phyloP scores from a whole-genome alignment of 2,797 vertebrate genomes.

The Eupleurogrammus muticus region DNA sequence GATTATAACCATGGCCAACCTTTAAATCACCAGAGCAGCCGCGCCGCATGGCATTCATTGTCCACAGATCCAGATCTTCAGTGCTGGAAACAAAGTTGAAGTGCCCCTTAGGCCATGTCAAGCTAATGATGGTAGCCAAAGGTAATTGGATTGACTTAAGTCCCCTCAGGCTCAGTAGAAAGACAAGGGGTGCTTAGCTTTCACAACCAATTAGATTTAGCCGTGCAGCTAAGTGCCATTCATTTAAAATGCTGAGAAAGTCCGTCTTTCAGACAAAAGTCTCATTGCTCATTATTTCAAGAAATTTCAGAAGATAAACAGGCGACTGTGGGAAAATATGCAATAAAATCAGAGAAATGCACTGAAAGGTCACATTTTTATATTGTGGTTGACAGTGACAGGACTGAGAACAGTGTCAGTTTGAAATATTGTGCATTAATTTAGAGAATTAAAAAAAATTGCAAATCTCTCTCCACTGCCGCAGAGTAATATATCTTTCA shows the following conservation, averaged over 20 bases:
- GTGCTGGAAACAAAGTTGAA: slow-evolving; percentile 66
- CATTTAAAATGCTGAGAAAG: slow-evolving; percentile 61
- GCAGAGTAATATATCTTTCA: neutral
- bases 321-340: slow-evolving; percentile 38
- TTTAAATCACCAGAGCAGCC: slow-evolving; percentile 44
- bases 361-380: neutral
- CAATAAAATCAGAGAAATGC: neutral
- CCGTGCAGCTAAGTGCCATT: slow-evolving; percentile 57
- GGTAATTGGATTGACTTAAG: slow-evolving; percentile 82
- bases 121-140: slow-evolving; percentile 75
- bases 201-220: slow-evolving; percentile 78
- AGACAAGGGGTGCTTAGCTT: slow-evolving; percentile 75
- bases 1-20: slow-evolving; percentile 24
- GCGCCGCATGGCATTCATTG: slow-evolving; percentile 51
- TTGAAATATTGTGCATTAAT: neutral
- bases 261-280: slow-evolving; percentile 25
- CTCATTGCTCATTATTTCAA: slow-evolving; percentile 18
- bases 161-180: slow-evolving; percentile 64
- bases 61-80: slow-evolving; percentile 60
- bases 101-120: slow-evolving; percentile 62
- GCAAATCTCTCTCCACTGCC: neutral
- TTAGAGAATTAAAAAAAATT: neutral
- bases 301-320: slow-evolving; percentile 1
- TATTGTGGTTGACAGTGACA: neutral
- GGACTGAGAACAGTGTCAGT: neutral